These are phyloP conservation scores for Stratiomys singularior DNA, from an alignment of 2,888 invertebrate species.

Conservation along the genomic window DNA sequence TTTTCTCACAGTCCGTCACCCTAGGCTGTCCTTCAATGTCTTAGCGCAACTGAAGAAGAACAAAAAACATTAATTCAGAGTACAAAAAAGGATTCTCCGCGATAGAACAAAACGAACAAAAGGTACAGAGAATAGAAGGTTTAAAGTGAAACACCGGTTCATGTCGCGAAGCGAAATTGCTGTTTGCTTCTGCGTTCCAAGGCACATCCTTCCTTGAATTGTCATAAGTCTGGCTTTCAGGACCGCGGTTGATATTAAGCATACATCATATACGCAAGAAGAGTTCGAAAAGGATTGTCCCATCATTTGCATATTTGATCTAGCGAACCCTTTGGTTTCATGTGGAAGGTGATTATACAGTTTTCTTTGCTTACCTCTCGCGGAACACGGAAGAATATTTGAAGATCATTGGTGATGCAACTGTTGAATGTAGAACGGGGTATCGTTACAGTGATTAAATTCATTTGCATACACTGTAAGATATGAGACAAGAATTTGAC, in stretches of 20 bases:
- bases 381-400: slow-evolving; percentile 30
- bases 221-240: slow-evolving; percentile 12
- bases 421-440: not conserved
- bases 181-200: not conserved
- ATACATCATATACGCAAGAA: no score
- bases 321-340: slow-evolving; percentile 34
- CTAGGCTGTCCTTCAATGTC: slow-evolving; percentile 43
- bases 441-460: not conserved
- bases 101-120: slow-evolving; percentile 40
- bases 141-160: slow-evolving; percentile 32
- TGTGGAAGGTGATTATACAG: slow-evolving; percentile 32
- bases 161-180: slow-evolving; percentile 25
- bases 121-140: slow-evolving; percentile 21
- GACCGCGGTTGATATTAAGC: slow-evolving; percentile 8
- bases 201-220: slow-evolving; percentile 10
- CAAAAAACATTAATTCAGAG: slow-evolving; percentile 45
- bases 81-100: slow-evolving; percentile 45
- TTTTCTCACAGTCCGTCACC: slow-evolving; percentile 46
- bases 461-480: slow-evolving; percentile 24
- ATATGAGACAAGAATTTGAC: not conserved
- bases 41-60: slow-evolving; percentile 37
- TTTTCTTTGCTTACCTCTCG: slow-evolving; percentile 5
- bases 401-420: not conserved
- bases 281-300: slow-evolving; percentile 31
- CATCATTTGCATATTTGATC: slow-evolving; percentile 46